These are phyloP conservation scores for Aphaenogaster ashmeadi DNA, from an alignment of 1,140 invertebrate species.

Conservation along the genomic window DNA sequence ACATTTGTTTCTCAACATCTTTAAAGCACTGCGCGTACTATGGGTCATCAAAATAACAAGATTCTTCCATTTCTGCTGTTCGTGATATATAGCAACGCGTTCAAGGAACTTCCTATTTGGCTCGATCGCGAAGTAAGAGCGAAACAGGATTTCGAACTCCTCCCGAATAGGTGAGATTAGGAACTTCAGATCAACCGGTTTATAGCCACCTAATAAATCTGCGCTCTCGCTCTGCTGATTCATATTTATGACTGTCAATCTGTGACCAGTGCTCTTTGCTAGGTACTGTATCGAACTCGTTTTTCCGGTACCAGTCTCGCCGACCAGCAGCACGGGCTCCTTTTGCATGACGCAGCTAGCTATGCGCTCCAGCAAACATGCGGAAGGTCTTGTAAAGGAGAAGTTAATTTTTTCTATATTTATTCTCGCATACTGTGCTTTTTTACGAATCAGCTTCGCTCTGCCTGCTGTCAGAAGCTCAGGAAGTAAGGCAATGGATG, in stretches of 20 bases:
- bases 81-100: slow-evolving; percentile 93
- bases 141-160: slow-evolving; percentile 96
- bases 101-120: slow-evolving; percentile 95
- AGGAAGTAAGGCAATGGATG: slow-evolving; percentile 89
- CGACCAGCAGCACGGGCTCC: slow-evolving; percentile 98
- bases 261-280: slow-evolving; percentile 93
- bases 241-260: slow-evolving; percentile 99
- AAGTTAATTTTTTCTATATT: slow-evolving; percentile 88
- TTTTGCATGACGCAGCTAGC: slow-evolving; percentile 93
- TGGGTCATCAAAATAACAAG: slow-evolving; percentile 93
- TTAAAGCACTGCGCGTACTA: slow-evolving; percentile 91
- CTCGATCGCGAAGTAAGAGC: slow-evolving; percentile 92
- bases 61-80: slow-evolving; percentile 91
- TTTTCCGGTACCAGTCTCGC: slow-evolving; percentile 99
- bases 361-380: slow-evolving; percentile 95
- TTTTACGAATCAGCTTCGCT: slow-evolving; percentile 84
- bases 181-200: slow-evolving; percentile 97
- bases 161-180: slow-evolving; percentile 93
- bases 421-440: slow-evolving; percentile 31
- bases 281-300: slow-evolving; percentile 98
- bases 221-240: slow-evolving; percentile 99
- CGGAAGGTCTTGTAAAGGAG: slow-evolving; percentile 93
- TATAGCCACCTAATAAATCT: slow-evolving; percentile 98
- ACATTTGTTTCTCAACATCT: slow-evolving; percentile 84
- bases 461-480: slow-evolving; percentile 88